Conservation (phyloP, 2,113 vertebrate genomes). For the Bothrops jararaca region DNA sequence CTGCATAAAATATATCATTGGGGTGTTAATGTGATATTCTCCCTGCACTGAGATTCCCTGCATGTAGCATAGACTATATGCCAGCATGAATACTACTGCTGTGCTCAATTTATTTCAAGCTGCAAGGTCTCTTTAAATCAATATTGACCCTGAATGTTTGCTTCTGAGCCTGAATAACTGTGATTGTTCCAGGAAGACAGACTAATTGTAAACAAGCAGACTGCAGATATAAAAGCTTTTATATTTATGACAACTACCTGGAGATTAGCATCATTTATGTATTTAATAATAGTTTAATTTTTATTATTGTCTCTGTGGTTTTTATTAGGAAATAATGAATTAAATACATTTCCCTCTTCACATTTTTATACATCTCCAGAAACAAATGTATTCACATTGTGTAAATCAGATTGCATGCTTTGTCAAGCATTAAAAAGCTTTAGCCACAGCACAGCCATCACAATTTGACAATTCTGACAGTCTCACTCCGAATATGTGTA, state of each 20-base stretch:
- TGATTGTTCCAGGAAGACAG: constrained; percentile 2
- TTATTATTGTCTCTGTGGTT: constrained; percentile 53
- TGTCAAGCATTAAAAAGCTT: constrained; percentile 46
- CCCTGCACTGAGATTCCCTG: neutral
- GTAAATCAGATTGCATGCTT: constrained; percentile 27
- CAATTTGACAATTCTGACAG: constrained; percentile 56
- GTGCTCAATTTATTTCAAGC: neutral
- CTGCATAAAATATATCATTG: neutral
- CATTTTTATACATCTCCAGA: constrained; percentile 40
- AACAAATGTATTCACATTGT: constrained; percentile 26
- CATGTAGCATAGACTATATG: neutral
- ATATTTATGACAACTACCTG: constrained; percentile 37
- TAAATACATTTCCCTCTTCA: constrained; percentile 18
- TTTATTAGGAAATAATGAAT: constrained; percentile 38
- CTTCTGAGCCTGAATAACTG: neutral
- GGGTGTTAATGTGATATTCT: neutral
- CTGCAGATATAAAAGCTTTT: constrained; percentile 12
- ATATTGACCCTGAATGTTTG: rapidly evolving
- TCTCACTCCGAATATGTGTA: constrained; percentile 13
- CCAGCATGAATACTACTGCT: neutral
- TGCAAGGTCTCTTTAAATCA: neutral
- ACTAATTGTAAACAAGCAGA: neutral
- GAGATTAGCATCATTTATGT: constrained; percentile 46
- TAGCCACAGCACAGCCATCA: constrained; percentile 14
- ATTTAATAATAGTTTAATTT: constrained; percentile 47